Percentiles rank a stretch among this genome's conserved stretches.
Conservation (phyloP, 2,888 invertebrate species). For the Ligdia adustata region DNA sequence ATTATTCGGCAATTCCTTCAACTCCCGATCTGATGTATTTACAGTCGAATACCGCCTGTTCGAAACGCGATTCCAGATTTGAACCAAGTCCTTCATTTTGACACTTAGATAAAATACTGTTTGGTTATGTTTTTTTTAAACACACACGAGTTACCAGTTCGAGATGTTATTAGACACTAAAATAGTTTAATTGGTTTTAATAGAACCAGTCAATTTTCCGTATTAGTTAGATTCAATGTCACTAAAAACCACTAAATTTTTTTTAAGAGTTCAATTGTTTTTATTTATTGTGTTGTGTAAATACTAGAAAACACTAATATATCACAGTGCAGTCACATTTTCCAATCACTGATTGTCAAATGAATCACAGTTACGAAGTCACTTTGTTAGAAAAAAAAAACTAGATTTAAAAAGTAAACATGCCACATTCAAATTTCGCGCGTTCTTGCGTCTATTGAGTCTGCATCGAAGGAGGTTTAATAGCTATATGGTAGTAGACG, state of each 20-base stretch:
- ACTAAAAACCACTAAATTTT: constrained; percentile 1
- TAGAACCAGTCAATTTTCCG: constrained; percentile 17
- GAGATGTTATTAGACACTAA: constrained; percentile 9
- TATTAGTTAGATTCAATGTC: constrained; percentile 13
- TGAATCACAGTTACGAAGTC: constrained; percentile 1
- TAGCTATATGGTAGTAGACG: constrained; percentile 32
- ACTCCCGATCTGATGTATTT: constrained; percentile 64
- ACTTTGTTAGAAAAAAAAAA: not conserved
- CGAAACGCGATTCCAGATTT: constrained; percentile 83
- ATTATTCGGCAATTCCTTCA: constrained; percentile 62
- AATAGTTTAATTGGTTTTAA: constrained; percentile 17
- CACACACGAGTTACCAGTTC: not conserved
- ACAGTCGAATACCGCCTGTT: constrained; percentile 83
- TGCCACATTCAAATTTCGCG: constrained; percentile 36
- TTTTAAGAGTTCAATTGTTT: not conserved
- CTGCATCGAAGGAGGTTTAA: constrained; percentile 30
- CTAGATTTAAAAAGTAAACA: constrained; percentile 20
- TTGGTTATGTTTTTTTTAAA: not conserved
- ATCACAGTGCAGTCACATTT: constrained; percentile 9
- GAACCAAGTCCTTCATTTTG: constrained; percentile 86
- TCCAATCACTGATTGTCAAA: not conserved
- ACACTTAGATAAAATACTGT: not conserved
- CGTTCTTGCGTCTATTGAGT: constrained; percentile 32
- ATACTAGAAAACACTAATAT: constrained; percentile 2
- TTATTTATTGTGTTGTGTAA: no score